Conservation (phyloP, 2,888 invertebrate genomes). For the Dexiosoma caninum region DNA sequence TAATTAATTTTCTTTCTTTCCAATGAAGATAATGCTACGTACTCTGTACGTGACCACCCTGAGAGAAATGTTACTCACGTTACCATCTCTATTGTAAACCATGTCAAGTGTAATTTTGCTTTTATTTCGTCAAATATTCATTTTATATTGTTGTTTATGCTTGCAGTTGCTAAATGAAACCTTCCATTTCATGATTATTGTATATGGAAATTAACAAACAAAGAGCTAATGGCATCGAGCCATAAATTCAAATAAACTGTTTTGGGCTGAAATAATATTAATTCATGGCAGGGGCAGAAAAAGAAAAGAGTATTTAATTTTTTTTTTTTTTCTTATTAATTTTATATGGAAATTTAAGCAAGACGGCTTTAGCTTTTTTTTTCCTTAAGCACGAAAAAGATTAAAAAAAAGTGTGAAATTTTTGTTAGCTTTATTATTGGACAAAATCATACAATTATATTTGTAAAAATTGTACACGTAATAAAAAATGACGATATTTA, state of each 20-base stretch:
- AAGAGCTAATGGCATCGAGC: conserved; percentile 27
- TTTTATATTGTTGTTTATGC: conserved; percentile 17
- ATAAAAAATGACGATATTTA: too few species aligned
- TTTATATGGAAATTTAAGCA: background rate
- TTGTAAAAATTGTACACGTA: too few species aligned
- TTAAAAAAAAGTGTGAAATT: too few species aligned
- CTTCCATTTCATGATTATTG: conserved; percentile 38
- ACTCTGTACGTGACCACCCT: too few species aligned
- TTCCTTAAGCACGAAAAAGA: too few species aligned
- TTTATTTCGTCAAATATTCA: background rate
- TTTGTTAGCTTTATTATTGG: background rate
- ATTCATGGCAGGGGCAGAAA: background rate
- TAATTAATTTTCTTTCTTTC: too few species aligned
- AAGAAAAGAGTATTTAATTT: background rate
- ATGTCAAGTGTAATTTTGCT: background rate
- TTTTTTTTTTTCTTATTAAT: too few species aligned
- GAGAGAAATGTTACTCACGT: background rate
- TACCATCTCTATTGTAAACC: background rate
- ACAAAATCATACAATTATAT: too few species aligned
- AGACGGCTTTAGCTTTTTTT: background rate
- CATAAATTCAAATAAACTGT: conserved; percentile 22
- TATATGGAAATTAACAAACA: conserved; percentile 40
- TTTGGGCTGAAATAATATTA: background rate
- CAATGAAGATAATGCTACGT: too few species aligned
- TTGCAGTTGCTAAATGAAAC: conserved; percentile 23